A percentile compares a stretch with the other conserved stretches of the same genome.
Conservation (phyloP, 64 coral and sea anemone genomes). For the Exaiptasia diaphana region DNA sequence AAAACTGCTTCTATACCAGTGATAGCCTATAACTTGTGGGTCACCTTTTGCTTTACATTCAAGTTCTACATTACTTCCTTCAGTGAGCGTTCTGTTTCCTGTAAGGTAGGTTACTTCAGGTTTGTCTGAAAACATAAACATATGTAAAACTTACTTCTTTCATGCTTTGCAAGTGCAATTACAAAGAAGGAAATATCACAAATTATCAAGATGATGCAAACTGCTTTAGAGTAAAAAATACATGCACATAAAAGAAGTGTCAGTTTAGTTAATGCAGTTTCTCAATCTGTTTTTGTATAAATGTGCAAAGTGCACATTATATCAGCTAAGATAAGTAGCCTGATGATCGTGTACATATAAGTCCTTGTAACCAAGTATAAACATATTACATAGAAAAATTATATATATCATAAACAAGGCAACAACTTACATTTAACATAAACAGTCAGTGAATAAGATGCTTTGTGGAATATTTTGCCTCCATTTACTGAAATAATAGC, state of each 20-base stretch:
- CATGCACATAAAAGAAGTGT: not conserved
- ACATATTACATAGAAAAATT: not conserved
- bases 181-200: not conserved
- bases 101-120: constrained; percentile 19
- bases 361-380: not conserved
- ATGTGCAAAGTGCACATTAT: too few relatives aligned
- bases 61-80: constrained; percentile 9
- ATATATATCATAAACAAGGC: not conserved
- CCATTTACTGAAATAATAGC: constrained; percentile 44
- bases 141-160: not conserved
- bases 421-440: constrained; percentile 38
- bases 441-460: not conserved
- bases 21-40: not conserved
- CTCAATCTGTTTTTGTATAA: too few relatives aligned
- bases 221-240: not conserved
- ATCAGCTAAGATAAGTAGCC: not conserved
- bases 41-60: constrained; percentile 17
- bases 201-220: not conserved
- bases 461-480: not conserved
- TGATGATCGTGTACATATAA: not conserved
- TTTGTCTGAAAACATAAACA: constrained; percentile 39
- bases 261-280: too few relatives aligned
- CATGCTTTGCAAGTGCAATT: not conserved
- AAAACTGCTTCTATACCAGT: constrained; percentile 61
- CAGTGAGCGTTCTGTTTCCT: constrained; percentile 28